These are phyloP conservation scores for Aurelia aurita DNA, from an alignment of 30 jellyfish, hydroid and myxozoan genomes.

Conservation along the genomic window DNA sequence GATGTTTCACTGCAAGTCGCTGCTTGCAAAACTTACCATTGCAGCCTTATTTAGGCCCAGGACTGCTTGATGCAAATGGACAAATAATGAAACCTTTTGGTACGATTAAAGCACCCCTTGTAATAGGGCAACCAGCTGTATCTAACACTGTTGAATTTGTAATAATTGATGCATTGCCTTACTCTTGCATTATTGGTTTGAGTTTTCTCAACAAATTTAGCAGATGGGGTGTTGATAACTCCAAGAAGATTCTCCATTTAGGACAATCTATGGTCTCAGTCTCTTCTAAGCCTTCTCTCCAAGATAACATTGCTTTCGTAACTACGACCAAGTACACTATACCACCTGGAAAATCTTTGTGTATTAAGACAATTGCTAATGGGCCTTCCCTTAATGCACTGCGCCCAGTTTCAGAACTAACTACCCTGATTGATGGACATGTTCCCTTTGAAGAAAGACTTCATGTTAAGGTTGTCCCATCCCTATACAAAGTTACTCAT, in stretches of 20 bases:
- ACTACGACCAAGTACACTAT: constrained; percentile 8
- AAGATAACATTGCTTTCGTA: no score
- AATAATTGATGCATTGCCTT: not conserved
- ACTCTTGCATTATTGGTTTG: no score
- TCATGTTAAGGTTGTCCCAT: not conserved
- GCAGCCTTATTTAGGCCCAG: not conserved
- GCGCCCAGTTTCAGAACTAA: no score
- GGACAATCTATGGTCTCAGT: no score
- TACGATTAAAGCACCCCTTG: constrained; percentile 13
- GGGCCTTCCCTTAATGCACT: constrained; percentile 8
- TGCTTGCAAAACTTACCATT: not conserved
- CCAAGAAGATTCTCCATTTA: no score
- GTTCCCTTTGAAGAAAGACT: constrained; percentile 15
- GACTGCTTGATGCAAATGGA: constrained; percentile 23
- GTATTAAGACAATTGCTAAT: constrained; percentile 2
- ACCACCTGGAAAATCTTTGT: constrained; percentile 31
- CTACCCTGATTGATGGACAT: constrained; percentile 7
- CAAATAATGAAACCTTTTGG: not conserved
- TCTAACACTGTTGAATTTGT: not conserved
- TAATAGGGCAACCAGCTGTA: constrained; percentile 27
- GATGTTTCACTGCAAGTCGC: constrained; percentile 3
- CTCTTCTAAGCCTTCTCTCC: no score
- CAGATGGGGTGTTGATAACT: no score
- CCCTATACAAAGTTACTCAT: no score
- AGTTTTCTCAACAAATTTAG: no score